These are phyloP conservation scores for Pelodiscus sinensis DNA, from an alignment of 2,113 vertebrate species.

Conservation along the genomic window DNA sequence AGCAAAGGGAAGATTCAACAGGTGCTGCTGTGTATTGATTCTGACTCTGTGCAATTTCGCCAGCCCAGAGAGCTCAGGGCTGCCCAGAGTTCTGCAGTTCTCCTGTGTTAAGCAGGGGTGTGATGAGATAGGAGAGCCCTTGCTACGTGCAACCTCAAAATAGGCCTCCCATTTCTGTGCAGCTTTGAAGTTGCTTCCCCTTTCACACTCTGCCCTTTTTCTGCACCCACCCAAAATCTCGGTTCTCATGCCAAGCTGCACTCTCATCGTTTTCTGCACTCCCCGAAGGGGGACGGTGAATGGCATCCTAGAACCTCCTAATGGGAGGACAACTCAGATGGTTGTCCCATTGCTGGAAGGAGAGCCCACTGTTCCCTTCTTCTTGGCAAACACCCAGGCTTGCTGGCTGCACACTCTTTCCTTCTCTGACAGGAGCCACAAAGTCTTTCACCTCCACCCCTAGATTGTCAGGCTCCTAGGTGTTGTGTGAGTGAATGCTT, in stretches of 20 bases:
- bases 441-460: too few relatives aligned
- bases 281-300: background rate
- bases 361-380: background rate
- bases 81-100: background rate
- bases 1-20: background rate
- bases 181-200: background rate
- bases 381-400: background rate
- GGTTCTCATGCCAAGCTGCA: background rate
- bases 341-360: background rate
- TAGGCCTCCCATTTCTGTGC: background rate
- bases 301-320: background rate
- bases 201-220: background rate
- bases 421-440: background rate
- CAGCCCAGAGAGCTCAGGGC: background rate
- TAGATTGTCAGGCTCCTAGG: background rate
- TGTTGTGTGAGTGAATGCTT: background rate
- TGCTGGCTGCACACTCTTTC: background rate
- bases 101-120: background rate
- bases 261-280: background rate
- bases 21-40: background rate
- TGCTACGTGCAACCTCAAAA: background rate
- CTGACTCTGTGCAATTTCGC: background rate
- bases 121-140: background rate
- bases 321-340: background rate
- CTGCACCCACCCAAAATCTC: background rate